Percentiles rank a stretch among this genome's conserved stretches.
Evolutionary conservation across 2,113 vertebrate genomes (phyloP).

Genomic region (Cyanoliseus patagonus): DNA sequence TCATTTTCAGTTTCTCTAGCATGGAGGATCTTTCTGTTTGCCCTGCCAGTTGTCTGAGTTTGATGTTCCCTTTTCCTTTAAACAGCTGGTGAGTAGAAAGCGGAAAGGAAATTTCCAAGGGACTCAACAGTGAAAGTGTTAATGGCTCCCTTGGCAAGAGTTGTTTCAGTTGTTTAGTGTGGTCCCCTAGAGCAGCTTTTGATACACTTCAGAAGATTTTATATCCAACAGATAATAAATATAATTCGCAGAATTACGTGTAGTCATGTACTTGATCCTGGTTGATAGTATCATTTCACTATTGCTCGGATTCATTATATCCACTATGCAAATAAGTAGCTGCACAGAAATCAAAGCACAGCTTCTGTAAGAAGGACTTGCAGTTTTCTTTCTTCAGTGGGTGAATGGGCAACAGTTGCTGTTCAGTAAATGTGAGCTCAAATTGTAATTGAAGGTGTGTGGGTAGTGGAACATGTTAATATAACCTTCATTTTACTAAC

Average conservation of each 20-base stretch:
- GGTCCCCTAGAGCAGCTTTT: neutral
- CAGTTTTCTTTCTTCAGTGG: neutral
- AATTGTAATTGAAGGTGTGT: neutral
- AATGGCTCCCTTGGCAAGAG: neutral
- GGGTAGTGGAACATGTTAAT: neutral
- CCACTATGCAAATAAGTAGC: neutral
- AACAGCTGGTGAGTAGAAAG: neutral
- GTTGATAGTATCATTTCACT: neutral
- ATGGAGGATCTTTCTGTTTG: neutral
- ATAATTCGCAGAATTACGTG: neutral
- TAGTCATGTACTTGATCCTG: neutral
- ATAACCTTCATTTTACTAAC: neutral
- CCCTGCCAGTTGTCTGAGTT: neutral
- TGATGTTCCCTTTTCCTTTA: neutral
- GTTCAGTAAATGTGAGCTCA: neutral
- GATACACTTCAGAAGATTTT: neutral
- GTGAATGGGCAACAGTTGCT: neutral
- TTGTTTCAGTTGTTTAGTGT: neutral
- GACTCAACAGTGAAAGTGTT: neutral
- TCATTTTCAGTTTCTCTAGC: neutral
- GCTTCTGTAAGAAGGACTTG: neutral
- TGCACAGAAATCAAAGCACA: neutral
- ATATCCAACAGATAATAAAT: neutral
- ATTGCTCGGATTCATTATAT: neutral
- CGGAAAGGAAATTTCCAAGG: neutral